Base-by-base conservation (phyloP, 2,113 vertebrate species). In the Mesoclemmys tuberculata region DNA sequence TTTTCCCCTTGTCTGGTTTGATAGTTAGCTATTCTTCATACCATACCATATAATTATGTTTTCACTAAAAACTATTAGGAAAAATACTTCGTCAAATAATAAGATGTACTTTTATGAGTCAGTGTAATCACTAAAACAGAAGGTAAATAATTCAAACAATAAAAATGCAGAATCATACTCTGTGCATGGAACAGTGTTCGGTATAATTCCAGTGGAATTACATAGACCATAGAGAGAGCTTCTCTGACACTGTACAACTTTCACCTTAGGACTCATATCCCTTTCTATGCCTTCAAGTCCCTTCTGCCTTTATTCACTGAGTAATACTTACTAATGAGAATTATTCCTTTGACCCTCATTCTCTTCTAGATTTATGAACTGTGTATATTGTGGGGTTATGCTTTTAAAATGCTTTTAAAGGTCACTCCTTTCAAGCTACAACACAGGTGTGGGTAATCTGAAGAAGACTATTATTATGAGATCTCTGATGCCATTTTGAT, bases 201-300 rank as follows among this genome's bases (percentile, higher is more conserved):
- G 9, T 51, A 86, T 6, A 26, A 81, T 4, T 58, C 31, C 83
- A 88, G 93, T 13, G 54, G 27, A 91, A 46, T 48, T 26, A 26
- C 24, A 26, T 7, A n/a, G n/a, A 44, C 19, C 41, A 46, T 46
- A 27, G 11, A 84, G 77, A 1, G 6, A 77, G 13, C 35, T 48
- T 54, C 54, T 82, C 26, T 55, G 5, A 48, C 80, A 82, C 6
- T 2, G 0, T 48, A 2, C 29, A 26, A 88, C 80, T 78, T 29
- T 4, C 0, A 83, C 82, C 77, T 0, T 0, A 26, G 54, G 52
- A 2, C 3, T 46, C 68, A 13, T 2, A 41, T 80, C 5, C 0
- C 26, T 3, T 90, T 87, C 93, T 82, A 31, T 31, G 16, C 13
- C 29, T 61, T 31, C 58, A 61, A 35, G 58, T 61, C 58, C 58